These are phyloP conservation scores for Austrofundulus limnaeus DNA, from an alignment of 2,113 vertebrate species.

Conservation along the genomic window DNA sequence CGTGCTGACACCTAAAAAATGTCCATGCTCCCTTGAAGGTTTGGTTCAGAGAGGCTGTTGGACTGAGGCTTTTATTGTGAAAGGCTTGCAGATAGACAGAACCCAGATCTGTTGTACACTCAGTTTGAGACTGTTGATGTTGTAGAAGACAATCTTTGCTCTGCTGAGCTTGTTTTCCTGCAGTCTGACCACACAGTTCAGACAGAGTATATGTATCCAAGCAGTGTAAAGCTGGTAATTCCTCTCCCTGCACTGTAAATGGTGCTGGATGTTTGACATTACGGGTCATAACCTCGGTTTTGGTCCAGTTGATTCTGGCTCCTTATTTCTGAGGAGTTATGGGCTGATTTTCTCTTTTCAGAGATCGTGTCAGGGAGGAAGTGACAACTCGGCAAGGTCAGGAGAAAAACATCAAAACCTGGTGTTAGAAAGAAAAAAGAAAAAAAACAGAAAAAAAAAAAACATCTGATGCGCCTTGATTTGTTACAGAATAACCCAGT, in stretches of 20 bases:
- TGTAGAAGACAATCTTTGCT: neutral
- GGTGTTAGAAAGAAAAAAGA: neutral
- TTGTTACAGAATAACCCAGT: neutral
- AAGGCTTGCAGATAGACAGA: neutral
- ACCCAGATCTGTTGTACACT: neutral
- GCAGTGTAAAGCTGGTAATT: neutral
- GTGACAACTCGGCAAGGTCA: constrained; percentile 3
- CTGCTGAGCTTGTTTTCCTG: neutral
- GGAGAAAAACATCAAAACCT: constrained; percentile 8
- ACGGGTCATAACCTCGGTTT: constrained; percentile 12
- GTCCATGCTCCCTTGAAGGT: neutral
- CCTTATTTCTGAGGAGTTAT: neutral
- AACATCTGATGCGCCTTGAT: constrained; percentile 6
- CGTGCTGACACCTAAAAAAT: too few relatives aligned
- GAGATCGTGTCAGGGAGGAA: neutral
- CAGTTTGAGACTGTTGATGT: neutral
- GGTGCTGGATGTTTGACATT: neutral
- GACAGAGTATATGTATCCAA: neutral
- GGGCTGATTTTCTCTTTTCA: neutral
- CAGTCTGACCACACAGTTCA: neutral
- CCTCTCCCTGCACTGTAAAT: constrained; percentile 1
- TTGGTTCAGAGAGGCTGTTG: neutral
- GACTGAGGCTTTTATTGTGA: neutral
- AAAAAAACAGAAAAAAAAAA: neutral
- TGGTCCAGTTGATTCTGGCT: constrained; percentile 11